Conservation (phyloP, 2,888 invertebrate genomes). For the Aquatica leii region DNA sequence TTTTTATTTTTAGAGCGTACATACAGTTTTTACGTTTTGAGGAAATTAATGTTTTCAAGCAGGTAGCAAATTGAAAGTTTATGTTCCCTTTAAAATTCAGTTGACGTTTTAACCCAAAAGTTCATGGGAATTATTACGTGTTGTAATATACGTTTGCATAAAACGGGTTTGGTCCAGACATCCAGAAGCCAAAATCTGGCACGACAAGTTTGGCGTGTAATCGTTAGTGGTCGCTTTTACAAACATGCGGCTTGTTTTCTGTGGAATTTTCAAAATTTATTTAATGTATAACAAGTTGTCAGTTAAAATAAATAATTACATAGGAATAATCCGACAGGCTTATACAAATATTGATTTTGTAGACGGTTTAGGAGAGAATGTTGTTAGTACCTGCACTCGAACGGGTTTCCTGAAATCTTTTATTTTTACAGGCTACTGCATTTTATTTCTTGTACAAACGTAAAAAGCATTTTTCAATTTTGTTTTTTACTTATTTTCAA, state of each 20-base stretch:
- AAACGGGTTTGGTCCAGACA: slow-evolving; percentile 38
- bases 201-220: slow-evolving; percentile 17
- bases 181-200: slow-evolving; percentile 29
- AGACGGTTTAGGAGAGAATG: slow-evolving; percentile 13
- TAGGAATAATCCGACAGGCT: slow-evolving; percentile 2
- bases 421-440: slow-evolving; percentile 32
- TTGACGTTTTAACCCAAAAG: slow-evolving; percentile 16
- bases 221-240: too few relatives aligned
- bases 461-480: slow-evolving; percentile 5
- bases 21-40: background rate
- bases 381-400: slow-evolving; percentile 21
- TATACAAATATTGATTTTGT: slow-evolving; percentile 26
- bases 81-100: background rate
- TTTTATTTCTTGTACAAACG: slow-evolving; percentile 13
- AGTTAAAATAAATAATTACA: background rate
- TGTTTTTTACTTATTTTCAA: slow-evolving; percentile 4
- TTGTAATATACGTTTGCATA: too few relatives aligned
- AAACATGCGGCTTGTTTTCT: too few relatives aligned
- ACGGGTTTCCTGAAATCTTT: slow-evolving; percentile 18
- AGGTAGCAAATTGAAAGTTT: too few relatives aligned
- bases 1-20: slow-evolving; percentile 1
- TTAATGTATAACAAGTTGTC: background rate
- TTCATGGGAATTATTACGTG: slow-evolving; percentile 28
- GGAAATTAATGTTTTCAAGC: slow-evolving; percentile 11
- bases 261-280: too few relatives aligned